Percentiles rank a stretch among this genome's conserved stretches.
Conservation (phyloP, 2,113 vertebrate genomes). For the Marcusenius ussheri region DNA sequence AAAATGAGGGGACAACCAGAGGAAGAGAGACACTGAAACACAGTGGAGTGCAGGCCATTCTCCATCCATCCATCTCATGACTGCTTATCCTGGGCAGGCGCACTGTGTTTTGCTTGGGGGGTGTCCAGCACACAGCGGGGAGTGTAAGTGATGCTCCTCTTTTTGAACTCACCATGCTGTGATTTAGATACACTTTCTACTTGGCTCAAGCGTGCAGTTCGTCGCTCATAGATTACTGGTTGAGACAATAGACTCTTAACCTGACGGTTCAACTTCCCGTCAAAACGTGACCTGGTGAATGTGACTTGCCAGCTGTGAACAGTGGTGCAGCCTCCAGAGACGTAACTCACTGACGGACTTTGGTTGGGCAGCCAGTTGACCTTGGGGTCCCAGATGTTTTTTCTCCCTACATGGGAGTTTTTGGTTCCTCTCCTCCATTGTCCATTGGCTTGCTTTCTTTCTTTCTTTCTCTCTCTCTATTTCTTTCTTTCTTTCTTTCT, state of each 20-base stretch:
- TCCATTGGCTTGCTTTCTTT: not conserved
- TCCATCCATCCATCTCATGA: not conserved
- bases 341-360: not conserved
- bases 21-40: not conserved
- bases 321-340: not conserved
- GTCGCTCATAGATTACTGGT: not conserved
- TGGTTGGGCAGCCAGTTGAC: not conserved
- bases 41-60: not conserved
- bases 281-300: not conserved
- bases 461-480: not conserved
- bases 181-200: not conserved
- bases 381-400: not conserved
- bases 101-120: not conserved
- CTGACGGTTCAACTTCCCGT: not conserved
- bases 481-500: not conserved
- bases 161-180: not conserved
- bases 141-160: not conserved
- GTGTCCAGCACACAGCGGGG: not conserved
- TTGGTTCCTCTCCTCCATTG: not conserved
- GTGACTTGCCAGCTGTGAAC: not conserved
- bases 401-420: not conserved
- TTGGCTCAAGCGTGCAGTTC: not conserved
- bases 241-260: not conserved
- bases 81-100: not conserved
- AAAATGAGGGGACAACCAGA: not conserved